phyloP scores from a whole-genome alignment of 1,140 invertebrate genomes.

The Penaeus indicus region DNA sequence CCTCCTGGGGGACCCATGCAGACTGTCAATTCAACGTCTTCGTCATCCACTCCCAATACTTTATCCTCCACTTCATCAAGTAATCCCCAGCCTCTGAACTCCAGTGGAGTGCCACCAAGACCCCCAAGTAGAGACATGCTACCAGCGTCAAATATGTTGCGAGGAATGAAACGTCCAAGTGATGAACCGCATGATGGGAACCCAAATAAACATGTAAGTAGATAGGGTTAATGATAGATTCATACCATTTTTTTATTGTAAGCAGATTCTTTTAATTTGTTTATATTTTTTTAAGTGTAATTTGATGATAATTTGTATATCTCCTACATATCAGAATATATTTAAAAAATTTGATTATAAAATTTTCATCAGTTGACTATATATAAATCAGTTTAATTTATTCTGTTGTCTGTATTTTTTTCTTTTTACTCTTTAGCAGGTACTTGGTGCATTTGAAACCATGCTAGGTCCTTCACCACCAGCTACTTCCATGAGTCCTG shows the following conservation, averaged over 20 bases:
- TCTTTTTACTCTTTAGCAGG: conserved; percentile 33
- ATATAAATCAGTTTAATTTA: neutral
- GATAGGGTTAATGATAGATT: neutral
- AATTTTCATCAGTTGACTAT: too few species aligned
- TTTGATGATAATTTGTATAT: too few species aligned
- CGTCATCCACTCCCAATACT: conserved; percentile 45
- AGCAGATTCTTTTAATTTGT: neutral
- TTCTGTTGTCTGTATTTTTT: neutral
- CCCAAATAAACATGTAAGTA: conserved; percentile 62
- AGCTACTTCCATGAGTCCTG: conserved; percentile 59
- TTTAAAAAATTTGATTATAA: too few species aligned
- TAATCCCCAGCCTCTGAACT: conserved; percentile 45
- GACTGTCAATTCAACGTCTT: conserved; percentile 39
- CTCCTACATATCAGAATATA: too few species aligned
- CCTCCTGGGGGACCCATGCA: conserved; percentile 32
- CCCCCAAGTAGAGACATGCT: conserved; percentile 53
- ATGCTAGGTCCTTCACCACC: conserved; percentile 61
- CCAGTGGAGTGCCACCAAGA: conserved; percentile 24
- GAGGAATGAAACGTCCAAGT: conserved; percentile 63
- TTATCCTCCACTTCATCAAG: conserved; percentile 38
- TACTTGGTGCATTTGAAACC: conserved; percentile 62
- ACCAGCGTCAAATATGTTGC: conserved; percentile 25
- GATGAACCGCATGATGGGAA: conserved; percentile 66
- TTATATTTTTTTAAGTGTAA: too few species aligned
- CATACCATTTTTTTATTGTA: neutral